A percentile compares a stretch with the other conserved stretches of the same genome.
Evolutionary conservation across 1,140 invertebrate genomes (phyloP).

Genomic region (Camponotus floridanus): DNA sequence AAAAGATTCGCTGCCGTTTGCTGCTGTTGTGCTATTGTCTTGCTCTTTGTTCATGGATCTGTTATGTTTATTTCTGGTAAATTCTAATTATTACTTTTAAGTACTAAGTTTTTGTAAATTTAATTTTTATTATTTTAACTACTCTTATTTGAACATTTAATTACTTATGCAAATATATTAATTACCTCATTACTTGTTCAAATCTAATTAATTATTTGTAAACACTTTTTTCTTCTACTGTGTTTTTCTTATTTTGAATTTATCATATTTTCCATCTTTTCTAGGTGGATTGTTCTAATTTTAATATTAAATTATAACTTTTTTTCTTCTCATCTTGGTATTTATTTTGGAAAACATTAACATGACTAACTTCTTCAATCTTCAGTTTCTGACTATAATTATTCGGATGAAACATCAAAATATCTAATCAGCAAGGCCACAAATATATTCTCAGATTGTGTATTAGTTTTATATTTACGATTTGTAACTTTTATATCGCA

Average conservation of each 20-base stretch:
- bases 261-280: not conserved
- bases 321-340: not conserved
- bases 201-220: not conserved
- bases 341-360: not conserved
- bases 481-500: too few species aligned
- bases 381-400: not conserved
- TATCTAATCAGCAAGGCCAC: too few species aligned
- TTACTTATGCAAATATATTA: not conserved
- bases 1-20: not conserved
- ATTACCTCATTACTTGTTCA: not conserved
- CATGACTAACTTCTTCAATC: not conserved
- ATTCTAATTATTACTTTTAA: not conserved
- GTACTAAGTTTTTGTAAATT: not conserved
- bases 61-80: not conserved
- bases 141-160: not conserved
- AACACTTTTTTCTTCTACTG: not conserved
- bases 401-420: too few species aligned
- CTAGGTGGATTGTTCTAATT: not conserved
- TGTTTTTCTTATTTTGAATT: not conserved
- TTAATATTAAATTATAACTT: not conserved
- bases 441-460: too few species aligned
- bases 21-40: too few species aligned
- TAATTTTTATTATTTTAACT: not conserved
- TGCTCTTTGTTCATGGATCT: not conserved
- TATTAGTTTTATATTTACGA: too few species aligned